Evolutionary conservation across 2,888 invertebrate genomes (phyloP), one percentile per base, ranked within the genome.

Genomic region (Megaustenia siamemsis): DNA sequence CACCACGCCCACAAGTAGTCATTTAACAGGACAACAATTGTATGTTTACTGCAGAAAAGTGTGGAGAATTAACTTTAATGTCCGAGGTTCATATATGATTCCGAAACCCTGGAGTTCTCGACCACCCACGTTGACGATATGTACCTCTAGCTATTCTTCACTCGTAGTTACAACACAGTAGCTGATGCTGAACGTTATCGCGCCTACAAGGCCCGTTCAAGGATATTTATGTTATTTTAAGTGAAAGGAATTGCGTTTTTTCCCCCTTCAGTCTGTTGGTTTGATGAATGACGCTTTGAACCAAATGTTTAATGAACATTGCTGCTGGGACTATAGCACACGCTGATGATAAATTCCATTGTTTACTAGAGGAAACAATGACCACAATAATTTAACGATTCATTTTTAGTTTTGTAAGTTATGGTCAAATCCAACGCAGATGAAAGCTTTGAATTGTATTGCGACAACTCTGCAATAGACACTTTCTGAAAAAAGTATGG

Each of bases 1-100:
- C 24, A n/a, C 60, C 56, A 56, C 77, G 60, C 77, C 77, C 38
- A 56, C 77, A 49, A 38, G 1, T 76, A n/a, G 21, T 60, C 38
- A 40, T 21, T 40, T 77, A 60, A 77, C 40, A 77, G 77, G 60
- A 35, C 8, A 38, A 10, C 35, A 77, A 60, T 75, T 56, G 6
- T 32, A 24, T 3, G 12, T 24, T 40, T 40, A 24, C 10, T 15
- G 38, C 35, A 40, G 24, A 56, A 56, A 60, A 38, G 35, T 56
- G 76, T 60, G 76, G 76, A 56, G 76, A 76, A 76, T 76, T 56
- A 76, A 38, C 40, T 38, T 77, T 77, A 38, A 60, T 38, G 24
- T 60, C 15, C 56, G n/a, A 21, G 77, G 21, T 32, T 77, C 38
- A 60, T 77, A 38, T 77, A 35, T 60, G 56, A 60, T 77, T 77